Base-by-base conservation (phyloP, 2,888 invertebrate genomes). In the Meta bourneti region DNA sequence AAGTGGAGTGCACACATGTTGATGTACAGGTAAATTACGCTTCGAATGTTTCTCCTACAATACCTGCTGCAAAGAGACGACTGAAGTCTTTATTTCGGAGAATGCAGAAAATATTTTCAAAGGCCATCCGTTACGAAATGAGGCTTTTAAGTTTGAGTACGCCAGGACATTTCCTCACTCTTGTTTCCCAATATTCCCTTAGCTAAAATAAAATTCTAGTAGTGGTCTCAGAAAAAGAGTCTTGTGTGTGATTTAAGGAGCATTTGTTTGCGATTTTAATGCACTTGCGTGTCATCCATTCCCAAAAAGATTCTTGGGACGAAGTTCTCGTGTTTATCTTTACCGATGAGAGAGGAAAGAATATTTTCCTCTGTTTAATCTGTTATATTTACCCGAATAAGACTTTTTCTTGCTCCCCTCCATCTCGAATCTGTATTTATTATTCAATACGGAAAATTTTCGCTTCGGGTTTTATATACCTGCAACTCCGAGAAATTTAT, bases 201-300 rank as follows among this genome's bases (percentile, higher is more conserved):
- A 52, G 52, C 83, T 74, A 83, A 86, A 86, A 86, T 86, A 86
- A 86, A 85, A 77, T 49, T 69, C 11, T 48, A 20, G 84, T 34
- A 16, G 48, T 54, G 52, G 49, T 34, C 48, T 69, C 19, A 78
- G 78, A 71, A 78, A 86, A 86, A 86, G 70, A 48, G 49, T 70
- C 52, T 9, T 61, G 75, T 69, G 61, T 78, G 78, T 78, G 78
- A 86, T 86, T 86, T 86, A 78, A 51, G 70, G 51, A 86, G 51
- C 69, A 61, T 86, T 86, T 86, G 86, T 86, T 86, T 86, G 86
- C 78, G 78, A 77, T 86, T 86, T 86, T 86, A 86, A 86, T 86
- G 86, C 78, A 78, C 78, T 86, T 78, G 86, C 78, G 54, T 86
- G 86, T 86, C 72, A 83, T 71, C 77, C 70, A 70, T 86, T 70